Evolutionary conservation across 2,888 invertebrate genomes (phyloP), one percentile per base, ranked within the genome.

Genomic region (Ochropacha duplaris): DNA sequence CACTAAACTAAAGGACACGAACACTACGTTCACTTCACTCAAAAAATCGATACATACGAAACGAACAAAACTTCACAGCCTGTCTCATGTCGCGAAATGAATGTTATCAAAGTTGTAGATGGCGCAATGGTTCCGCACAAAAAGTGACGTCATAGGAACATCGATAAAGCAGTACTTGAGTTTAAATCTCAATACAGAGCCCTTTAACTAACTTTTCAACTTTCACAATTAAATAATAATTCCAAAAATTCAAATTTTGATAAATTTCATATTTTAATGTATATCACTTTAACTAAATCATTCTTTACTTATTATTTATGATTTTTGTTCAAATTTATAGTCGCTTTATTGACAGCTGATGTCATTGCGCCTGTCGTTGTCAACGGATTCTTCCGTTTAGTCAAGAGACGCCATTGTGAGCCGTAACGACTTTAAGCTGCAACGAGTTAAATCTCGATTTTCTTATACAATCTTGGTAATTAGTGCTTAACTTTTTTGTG

Each of bases 341-440:
- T 54, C 39, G 22, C 28, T 59, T 22, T 62, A 4, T 64, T 86
- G 86, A 82, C 68, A 74, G 57, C 39, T 59, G 22, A 55, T 75
- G 65, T 72, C 68, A 77, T 54, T 73, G 74, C 66, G 74, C 69
- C 69, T 76, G 81, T 79, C 72, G 75, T 61, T 87, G 88, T 86
- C 87, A 88, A 66, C 59, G 49, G 65, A 68, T 61, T 83, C 80
- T 88, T 89, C 90, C 90, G 90, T 84, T 92, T 90, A 84, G 85
- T 87, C 87, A 93, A 94, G 94, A 94, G 95, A 96, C 96, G 96
- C 96, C 96, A 96, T 96, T 96, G 96, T 96, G 95, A 95, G 93
- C 96, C 95, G 94, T 96, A 96, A 95, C 95, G 95, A 95, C 96
- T 95, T 94, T 92, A 85, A 79, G 80, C 85, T 87, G 89, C 91